Base-by-base conservation (phyloP, 1,140 invertebrate genomes). In the Odontomachus brunneus region DNA sequence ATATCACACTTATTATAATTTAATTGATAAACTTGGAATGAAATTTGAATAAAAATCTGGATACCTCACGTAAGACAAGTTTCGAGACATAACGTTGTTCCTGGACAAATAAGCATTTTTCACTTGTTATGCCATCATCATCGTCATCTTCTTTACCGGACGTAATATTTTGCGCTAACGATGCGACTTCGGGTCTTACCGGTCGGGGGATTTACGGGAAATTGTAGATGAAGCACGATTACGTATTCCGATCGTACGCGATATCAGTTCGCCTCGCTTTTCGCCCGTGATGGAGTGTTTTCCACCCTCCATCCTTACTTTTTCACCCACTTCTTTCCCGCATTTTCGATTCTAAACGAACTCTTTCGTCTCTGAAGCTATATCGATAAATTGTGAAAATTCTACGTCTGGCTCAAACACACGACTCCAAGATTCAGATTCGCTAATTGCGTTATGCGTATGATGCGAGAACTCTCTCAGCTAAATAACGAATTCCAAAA, bases 201-300 rank as follows among this genome's bases (percentile, higher is more conserved):
- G 83, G 84, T 89, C 84, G 84, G 71, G n/a, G n/a, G n/a, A n/a
- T 76, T 84, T 83, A 87, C 90, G 88, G 89, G 90, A 92, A 88
- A 93, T 92, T 92, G 91, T 92, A 92, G 91, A 92, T 92, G 92
- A 93, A 90, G 82, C 89, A 78, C 88, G 92, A 93, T 93, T 92
- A 92, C 87, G 91, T 92, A 93, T 92, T 92, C 91, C 89, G 90
- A 93, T 91, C 91, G 90, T 90, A 91, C 87, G 87, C 89, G 92
- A 92, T 93, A 93, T 88, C 89, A 84, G 84, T 81, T 83, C 82
- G 78, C 87, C 85, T 86, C 73, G 80, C 85, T 83, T 82, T 87
- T 87, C 85, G 74, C 86, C 86, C 62, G 88, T 92, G 92, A 92
- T 91, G 91, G 89, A 92, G 91, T 91, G 91, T 92, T 92, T 91